A percentile compares a stretch with the other conserved stretches of the same genome.
Evolutionary conservation across 2,888 invertebrate genomes (phyloP).

Genomic region (Archips xylosteana): DNA sequence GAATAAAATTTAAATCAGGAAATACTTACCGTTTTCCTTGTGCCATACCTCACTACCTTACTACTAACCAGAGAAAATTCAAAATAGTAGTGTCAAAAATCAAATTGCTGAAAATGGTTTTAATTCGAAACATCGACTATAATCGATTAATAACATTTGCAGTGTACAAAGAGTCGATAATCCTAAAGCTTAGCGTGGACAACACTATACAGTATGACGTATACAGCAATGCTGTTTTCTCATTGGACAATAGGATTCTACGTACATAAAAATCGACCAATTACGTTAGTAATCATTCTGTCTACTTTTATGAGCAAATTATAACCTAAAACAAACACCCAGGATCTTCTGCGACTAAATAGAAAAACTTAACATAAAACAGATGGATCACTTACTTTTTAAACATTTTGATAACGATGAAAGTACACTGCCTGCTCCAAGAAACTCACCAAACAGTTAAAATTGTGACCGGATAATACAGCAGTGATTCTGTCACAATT

Average conservation of each 20-base stretch:
- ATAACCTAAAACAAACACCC: conserved; percentile 56
- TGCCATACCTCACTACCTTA: too few species aligned
- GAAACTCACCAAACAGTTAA: conserved; percentile 33
- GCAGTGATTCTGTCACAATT: conserved; percentile 22
- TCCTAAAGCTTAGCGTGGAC: background rate
- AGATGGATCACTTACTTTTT: conserved; percentile 75
- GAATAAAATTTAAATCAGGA: too few species aligned
- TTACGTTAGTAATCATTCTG: conserved; percentile 43
- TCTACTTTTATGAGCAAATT: background rate
- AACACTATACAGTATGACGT: conserved; percentile 36
- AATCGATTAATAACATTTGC: background rate
- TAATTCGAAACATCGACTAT: background rate
- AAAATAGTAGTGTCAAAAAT: background rate
- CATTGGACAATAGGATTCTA: conserved; percentile 54
- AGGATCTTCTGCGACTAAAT: background rate
- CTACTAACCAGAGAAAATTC: background rate
- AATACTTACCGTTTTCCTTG: too few species aligned
- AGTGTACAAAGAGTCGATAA: background rate
- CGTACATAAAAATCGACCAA: conserved; percentile 54
- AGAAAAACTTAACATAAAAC: conserved; percentile 23
- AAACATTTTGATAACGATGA: conserved; percentile 66
- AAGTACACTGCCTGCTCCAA: conserved; percentile 12
- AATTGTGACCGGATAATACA: conserved; percentile 36
- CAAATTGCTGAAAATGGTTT: background rate
- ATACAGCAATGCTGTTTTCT: conserved; percentile 48